These are phyloP conservation scores for Momotus momota DNA, from an alignment of 2,797 vertebrate species.

Conservation along the genomic window DNA sequence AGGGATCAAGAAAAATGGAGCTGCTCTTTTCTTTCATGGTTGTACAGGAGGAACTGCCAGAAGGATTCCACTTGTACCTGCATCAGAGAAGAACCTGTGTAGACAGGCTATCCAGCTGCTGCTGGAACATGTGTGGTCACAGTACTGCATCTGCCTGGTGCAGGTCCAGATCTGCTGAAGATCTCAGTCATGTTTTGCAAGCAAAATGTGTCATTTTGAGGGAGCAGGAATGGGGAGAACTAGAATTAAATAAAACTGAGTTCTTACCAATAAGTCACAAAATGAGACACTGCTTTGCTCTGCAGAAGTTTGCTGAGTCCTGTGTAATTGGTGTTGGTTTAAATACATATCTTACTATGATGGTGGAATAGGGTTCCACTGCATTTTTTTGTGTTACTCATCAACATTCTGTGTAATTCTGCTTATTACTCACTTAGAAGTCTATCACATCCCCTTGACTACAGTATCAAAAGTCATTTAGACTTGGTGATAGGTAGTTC, in stretches of 20 bases:
- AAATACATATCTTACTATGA: rapidly evolving
- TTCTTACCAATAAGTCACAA: not conserved
- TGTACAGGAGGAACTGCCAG: not conserved
- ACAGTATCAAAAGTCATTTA: not conserved
- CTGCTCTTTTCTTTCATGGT: not conserved
- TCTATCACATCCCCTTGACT: not conserved
- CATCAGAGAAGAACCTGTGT: not conserved
- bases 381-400: not conserved
- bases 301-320: not conserved
- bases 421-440: not conserved
- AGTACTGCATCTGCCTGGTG: not conserved
- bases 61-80: not conserved
- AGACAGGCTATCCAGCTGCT: not conserved
- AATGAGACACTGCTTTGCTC: not conserved
- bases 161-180: not conserved
- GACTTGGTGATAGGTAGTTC: not conserved
- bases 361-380: not conserved
- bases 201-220: not conserved
- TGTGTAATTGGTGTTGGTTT: not conserved
- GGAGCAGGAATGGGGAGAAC: not conserved
- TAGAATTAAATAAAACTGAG: not conserved
- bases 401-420: not conserved
- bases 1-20: not conserved
- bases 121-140: not conserved
- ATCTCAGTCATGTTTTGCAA: not conserved